A percentile compares a stretch with the other conserved stretches of the same genome.
Conservation (phyloP, 2,888 invertebrate genomes). For the Tetragonula carbonaria region DNA sequence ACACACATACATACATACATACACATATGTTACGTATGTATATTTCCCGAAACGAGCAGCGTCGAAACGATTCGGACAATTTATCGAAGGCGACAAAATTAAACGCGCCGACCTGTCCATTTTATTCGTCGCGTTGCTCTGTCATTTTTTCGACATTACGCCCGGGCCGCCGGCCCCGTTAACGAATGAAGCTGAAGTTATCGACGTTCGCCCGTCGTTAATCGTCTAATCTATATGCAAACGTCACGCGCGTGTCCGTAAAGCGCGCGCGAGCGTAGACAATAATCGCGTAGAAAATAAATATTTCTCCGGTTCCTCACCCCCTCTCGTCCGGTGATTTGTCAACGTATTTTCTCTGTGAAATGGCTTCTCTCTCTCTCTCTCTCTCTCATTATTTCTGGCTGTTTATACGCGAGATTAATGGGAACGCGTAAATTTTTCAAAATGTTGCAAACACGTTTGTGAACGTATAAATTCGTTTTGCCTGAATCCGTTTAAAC, state of each 20-base stretch:
- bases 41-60: neutral
- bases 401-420: neutral
- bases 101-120: neutral
- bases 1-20: too few relatives aligned
- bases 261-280: conserved; percentile 26
- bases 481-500: neutral
- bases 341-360: conserved; percentile 7
- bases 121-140: neutral
- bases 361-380: neutral
- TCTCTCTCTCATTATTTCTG: too few relatives aligned
- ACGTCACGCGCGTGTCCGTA: conserved; percentile 17
- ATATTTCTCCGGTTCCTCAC: conserved; percentile 9
- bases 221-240: conserved; percentile 57
- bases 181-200: conserved; percentile 33
- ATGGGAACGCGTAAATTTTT: conserved; percentile 14
- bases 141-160: conserved; percentile 11
- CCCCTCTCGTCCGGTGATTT: conserved; percentile 11
- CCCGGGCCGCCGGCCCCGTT: neutral
- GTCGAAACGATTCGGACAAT: neutral
- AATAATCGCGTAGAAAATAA: conserved; percentile 44
- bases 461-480: neutral
- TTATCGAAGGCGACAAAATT: conserved; percentile 27
- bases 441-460: neutral
- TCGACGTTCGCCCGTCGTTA: conserved; percentile 32
- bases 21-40: neutral